Conservation (phyloP, 1,140 invertebrate genomes). For the Zaprionus nigranus region DNA sequence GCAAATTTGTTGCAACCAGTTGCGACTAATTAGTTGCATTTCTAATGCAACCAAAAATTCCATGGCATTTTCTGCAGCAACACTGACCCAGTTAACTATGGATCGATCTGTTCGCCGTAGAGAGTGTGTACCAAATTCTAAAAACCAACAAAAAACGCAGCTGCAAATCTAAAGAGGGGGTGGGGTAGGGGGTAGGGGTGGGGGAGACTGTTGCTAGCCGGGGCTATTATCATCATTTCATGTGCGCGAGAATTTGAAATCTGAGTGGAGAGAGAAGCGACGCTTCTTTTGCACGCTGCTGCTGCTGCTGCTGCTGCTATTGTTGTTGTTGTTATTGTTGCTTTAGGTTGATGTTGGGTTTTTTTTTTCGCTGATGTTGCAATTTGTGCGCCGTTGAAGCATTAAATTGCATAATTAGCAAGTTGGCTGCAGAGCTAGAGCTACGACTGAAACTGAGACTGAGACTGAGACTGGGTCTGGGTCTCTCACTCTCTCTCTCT, state of each 20-base stretch:
- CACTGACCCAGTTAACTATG: constrained; percentile 35
- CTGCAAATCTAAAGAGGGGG: neutral
- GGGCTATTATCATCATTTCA: constrained; percentile 27
- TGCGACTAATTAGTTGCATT: constrained; percentile 2
- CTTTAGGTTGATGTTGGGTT: constrained; percentile 12
- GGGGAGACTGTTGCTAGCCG: constrained; percentile 29
- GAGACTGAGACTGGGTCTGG: constrained; percentile 29
- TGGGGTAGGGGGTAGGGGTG: too few species aligned
- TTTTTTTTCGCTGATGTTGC: constrained; percentile 43
- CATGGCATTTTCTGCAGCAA: constrained; percentile 19
- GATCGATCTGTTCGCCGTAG: constrained; percentile 8
- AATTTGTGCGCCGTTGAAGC: constrained; percentile 50
- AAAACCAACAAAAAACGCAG: neutral
- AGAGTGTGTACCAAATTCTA: constrained; percentile 29
- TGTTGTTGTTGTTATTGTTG: constrained; percentile 1
- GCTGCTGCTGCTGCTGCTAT: neutral
- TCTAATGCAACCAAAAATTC: neutral
- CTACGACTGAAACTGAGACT: constrained; percentile 11
- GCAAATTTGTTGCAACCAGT: constrained; percentile 2
- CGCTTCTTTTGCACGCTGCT: neutral
- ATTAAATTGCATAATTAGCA: constrained; percentile 76
- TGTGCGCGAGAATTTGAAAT: constrained; percentile 51
- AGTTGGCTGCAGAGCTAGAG: constrained; percentile 35
- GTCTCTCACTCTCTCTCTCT: neutral
- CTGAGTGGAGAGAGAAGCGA: constrained; percentile 21